phyloP scores from a whole-genome alignment of 2,113 vertebrate genomes.

The Speoplatyrhinus poulsoni region DNA sequence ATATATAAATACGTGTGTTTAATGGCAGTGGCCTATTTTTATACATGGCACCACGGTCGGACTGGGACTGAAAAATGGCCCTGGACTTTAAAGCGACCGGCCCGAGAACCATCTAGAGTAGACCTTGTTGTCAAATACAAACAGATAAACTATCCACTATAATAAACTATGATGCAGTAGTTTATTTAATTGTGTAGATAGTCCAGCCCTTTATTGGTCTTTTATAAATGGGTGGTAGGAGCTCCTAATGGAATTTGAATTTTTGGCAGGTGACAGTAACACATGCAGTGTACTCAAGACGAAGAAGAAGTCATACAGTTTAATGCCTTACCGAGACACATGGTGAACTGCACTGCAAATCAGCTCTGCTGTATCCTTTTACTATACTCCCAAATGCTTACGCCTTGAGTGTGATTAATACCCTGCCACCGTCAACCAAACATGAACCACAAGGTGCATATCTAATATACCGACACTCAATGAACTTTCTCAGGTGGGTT shows the following conservation, averaged over 20 bases:
- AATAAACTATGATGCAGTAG: too few species aligned
- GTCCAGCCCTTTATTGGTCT: too few species aligned
- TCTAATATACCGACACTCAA: constrained; percentile 50
- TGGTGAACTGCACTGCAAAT: constrained; percentile 50
- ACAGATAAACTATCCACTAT: too few species aligned
- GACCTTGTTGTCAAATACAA: too few species aligned
- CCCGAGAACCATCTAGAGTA: too few species aligned
- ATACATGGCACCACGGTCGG: too few species aligned
- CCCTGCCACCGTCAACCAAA: constrained; percentile 36
- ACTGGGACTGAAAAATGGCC: too few species aligned
- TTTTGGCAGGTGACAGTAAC: constrained; percentile 55
- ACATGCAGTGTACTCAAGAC: constrained; percentile 29
- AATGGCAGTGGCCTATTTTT: too few species aligned
- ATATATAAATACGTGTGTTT: too few species aligned
- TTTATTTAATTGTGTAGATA: too few species aligned
- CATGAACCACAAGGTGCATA: constrained; percentile 51
- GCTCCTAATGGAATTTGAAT: constrained; percentile 57
- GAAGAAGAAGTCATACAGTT: constrained; percentile 34
- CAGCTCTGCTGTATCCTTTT: constrained; percentile 48
- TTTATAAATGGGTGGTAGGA: constrained; percentile 14
- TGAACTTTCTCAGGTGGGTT: constrained; percentile 56
- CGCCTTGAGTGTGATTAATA: constrained; percentile 52
- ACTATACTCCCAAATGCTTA: constrained; percentile 27
- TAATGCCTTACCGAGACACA: constrained; percentile 53
- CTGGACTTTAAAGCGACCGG: too few species aligned